Percentiles rank a stretch among this genome's conserved stretches.
Evolutionary conservation across 2,797 vertebrate genomes (phyloP).

Genomic region (Salmo trutta): DNA sequence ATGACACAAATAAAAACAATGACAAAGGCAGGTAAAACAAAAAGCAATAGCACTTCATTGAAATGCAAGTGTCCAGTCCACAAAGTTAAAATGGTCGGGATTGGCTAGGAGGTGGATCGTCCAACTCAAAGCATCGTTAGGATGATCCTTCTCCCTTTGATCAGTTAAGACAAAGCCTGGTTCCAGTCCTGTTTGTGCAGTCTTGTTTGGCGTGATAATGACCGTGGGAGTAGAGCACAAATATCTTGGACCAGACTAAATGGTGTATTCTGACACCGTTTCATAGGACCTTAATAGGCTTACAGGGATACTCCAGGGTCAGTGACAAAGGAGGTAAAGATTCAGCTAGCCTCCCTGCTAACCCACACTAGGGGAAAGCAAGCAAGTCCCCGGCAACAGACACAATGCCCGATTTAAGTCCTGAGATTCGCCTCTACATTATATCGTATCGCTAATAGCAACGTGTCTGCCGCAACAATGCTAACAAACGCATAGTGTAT

Average conservation of each 20-base stretch:
- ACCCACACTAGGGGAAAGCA: neutral
- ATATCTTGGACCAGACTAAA: neutral
- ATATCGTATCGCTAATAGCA: neutral
- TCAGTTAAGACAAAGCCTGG: neutral
- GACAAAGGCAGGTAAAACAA: neutral
- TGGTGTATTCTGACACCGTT: neutral
- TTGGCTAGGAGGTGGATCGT: neutral
- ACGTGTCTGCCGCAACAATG: neutral
- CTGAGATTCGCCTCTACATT: neutral
- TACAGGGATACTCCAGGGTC: neutral
- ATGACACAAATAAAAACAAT: conserved; percentile 28
- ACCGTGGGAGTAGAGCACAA: neutral
- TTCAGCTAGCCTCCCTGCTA: neutral
- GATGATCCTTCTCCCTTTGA: neutral
- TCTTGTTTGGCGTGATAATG: neutral
- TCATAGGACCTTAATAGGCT: neutral
- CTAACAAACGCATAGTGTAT: neutral
- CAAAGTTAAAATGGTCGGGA: neutral
- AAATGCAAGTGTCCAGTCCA: conserved; percentile 29
- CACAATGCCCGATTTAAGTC: neutral
- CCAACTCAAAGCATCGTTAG: neutral
- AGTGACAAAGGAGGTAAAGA: neutral
- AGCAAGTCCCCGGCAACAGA: neutral
- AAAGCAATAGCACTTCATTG: conserved; percentile 36
- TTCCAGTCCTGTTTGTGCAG: neutral